Evolutionary conservation across 2,113 vertebrate genomes (phyloP), one percentile per base, ranked within the genome.

Genomic region (Anas platyrhynchos): DNA sequence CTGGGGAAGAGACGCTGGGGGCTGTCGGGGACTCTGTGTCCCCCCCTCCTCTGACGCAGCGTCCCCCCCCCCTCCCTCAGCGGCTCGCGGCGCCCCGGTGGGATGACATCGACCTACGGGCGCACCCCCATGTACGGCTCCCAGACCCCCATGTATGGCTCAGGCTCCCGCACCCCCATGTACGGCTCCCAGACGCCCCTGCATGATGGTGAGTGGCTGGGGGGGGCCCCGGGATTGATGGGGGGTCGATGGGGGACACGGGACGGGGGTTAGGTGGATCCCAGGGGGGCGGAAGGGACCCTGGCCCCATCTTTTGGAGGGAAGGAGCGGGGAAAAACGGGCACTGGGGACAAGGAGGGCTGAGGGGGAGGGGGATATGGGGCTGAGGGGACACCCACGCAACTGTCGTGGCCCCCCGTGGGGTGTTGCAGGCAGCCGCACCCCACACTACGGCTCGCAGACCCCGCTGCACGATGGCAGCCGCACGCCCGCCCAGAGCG

Each of bases 111-210:
- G 0, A 96, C 98, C 38, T 98, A 99, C 1, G 98, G 98, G 4
- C 98, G 99, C 13, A 99, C 99, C 0, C 99, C 99, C 4, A 99
- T 99, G 97, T 99, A 99, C 3, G 99, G 99, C 36, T 99, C 99
- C 3, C 99, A 99, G 97, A 99, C 99, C 0, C 99, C 99, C 32
- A 99, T 99, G 98, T 99, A 99, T 0, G 98, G 98, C 23, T 98
- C 99, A 1, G 99, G 99, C 13, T 99, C 99, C 68, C 98, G 99
- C 15, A 99, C 99, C 0, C 99, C 99, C 14, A 99, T 99, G 99
- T 99, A 99, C 0, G 99, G 99, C 16, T 99, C 99, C 0, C 99
- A 99, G 98, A 99, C 99, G 0, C 99, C 99, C 2, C 95, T 99
- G 32, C 99, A 99, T 2, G 99, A 99, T 3, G 99, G 99, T 99